Evolutionary conservation across 1,140 invertebrate genomes (phyloP).

Genomic region (Drosophila seguyi): DNA sequence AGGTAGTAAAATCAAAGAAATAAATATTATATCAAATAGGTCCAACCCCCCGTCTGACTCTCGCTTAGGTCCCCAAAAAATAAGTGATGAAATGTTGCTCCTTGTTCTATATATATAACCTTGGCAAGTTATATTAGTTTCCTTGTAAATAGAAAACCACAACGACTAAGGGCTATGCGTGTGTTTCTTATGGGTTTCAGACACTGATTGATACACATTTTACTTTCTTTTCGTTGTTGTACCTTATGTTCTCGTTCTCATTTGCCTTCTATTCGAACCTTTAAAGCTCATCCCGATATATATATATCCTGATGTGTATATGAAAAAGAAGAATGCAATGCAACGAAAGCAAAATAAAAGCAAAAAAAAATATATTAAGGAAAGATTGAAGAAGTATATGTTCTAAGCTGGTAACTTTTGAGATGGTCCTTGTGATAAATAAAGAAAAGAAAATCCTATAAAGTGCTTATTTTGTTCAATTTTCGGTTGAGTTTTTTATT

Average conservation of each 20-base stretch:
- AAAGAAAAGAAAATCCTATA: constrained; percentile 67
- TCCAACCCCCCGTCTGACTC: background rate
- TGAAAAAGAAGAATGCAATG: constrained; percentile 12
- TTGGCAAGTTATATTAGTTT: constrained; percentile 14
- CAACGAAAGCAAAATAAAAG: constrained; percentile 20
- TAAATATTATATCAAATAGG: background rate
- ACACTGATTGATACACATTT: constrained; percentile 1
- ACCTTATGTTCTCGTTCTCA: constrained; percentile 11
- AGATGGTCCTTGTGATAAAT: constrained; percentile 96
- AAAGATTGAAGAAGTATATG: constrained; percentile 38
- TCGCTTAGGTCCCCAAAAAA: background rate
- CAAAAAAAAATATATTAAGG: constrained; percentile 13
- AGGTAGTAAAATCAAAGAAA: too few relatives aligned
- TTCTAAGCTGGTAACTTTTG: constrained; percentile 94
- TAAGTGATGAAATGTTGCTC: background rate
- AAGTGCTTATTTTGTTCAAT: constrained; percentile 29
- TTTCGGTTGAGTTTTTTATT: constrained; percentile 8
- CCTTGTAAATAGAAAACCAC: constrained; percentile 17
- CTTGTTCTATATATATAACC: background rate
- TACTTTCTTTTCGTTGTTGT: background rate
- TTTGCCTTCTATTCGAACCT: constrained; percentile 15
- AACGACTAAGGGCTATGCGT: background rate
- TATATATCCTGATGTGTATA: background rate
- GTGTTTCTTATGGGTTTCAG: constrained; percentile 13
- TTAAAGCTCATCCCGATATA: constrained; percentile 13